Evolutionary conservation across 2,113 vertebrate species (phyloP).

Genomic region (Hyperopisus bebe): DNA sequence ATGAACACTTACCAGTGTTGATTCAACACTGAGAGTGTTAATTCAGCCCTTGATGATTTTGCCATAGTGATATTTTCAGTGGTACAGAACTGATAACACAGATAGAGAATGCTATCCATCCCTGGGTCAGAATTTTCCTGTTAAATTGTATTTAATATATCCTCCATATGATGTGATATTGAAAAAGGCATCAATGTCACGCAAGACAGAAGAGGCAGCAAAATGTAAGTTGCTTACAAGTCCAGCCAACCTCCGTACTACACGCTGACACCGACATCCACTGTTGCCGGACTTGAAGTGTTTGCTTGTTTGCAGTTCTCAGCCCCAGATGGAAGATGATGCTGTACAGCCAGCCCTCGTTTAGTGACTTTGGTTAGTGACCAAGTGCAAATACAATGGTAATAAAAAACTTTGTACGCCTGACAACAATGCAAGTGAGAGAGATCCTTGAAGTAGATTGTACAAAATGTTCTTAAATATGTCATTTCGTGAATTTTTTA

Average conservation of each 20-base stretch:
- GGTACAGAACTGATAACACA: not conserved
- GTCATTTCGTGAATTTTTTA: not conserved
- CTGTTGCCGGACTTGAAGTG: not conserved
- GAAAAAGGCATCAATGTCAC: not conserved
- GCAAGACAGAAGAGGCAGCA: not conserved
- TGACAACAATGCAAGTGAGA: not conserved
- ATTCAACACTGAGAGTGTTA: not conserved
- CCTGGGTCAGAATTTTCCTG: not conserved
- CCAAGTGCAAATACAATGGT: not conserved
- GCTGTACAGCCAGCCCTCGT: not conserved
- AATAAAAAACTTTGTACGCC: not conserved
- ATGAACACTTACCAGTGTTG: not conserved
- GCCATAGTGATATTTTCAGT: not conserved
- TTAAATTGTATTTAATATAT: not conserved
- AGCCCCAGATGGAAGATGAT: not conserved
- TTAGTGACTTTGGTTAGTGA: not conserved
- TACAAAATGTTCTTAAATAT: not conserved
- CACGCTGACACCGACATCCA: not conserved
- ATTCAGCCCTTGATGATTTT: not conserved
- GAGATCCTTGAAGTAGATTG: not conserved
- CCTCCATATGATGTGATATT: not conserved
- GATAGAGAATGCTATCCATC: not conserved
- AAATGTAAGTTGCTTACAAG: not conserved
- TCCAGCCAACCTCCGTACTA: not conserved
- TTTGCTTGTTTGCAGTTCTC: not conserved